Evolutionary conservation across 2,888 invertebrate species (phyloP).

Genomic region (Imbricaverruca yamaguchii): DNA sequence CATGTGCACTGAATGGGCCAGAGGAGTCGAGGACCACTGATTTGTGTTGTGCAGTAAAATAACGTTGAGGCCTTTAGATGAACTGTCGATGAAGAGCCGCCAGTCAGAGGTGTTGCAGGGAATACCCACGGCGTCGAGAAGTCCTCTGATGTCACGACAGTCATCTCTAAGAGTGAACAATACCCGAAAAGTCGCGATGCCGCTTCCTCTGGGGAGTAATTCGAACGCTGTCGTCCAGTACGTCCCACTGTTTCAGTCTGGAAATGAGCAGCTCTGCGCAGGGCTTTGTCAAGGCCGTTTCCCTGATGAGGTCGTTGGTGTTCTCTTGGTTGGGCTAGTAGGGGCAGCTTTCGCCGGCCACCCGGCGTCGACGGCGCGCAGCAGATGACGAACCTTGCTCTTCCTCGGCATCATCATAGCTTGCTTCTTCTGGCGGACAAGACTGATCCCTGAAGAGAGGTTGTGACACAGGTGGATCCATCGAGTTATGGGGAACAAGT

Average conservation of each 20-base stretch:
- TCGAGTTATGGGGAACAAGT: too few relatives aligned
- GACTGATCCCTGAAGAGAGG: too few relatives aligned
- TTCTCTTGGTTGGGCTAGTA: too few relatives aligned
- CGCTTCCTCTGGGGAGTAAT: neutral
- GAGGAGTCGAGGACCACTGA: slow-evolving; percentile 17
- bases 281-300: neutral
- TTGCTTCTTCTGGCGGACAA: too few relatives aligned
- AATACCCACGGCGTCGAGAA: neutral
- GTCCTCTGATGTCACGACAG: neutral
- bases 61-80: slow-evolving; percentile 27
- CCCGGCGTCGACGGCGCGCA: too few relatives aligned
- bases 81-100: slow-evolving; percentile 24
- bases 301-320: too few relatives aligned
- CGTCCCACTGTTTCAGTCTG: neutral
- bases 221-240: neutral
- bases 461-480: too few relatives aligned
- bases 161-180: neutral
- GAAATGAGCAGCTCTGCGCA: neutral
- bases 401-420: too few relatives aligned
- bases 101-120: neutral
- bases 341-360: too few relatives aligned
- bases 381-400: too few relatives aligned
- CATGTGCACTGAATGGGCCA: slow-evolving; percentile 36
- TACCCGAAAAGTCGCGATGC: neutral
- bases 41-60: too few relatives aligned